A percentile compares a stretch with the other conserved stretches of the same genome.
Conservation (phyloP, 2,888 invertebrate species). For the Drosophila nr. fundita region DNA sequence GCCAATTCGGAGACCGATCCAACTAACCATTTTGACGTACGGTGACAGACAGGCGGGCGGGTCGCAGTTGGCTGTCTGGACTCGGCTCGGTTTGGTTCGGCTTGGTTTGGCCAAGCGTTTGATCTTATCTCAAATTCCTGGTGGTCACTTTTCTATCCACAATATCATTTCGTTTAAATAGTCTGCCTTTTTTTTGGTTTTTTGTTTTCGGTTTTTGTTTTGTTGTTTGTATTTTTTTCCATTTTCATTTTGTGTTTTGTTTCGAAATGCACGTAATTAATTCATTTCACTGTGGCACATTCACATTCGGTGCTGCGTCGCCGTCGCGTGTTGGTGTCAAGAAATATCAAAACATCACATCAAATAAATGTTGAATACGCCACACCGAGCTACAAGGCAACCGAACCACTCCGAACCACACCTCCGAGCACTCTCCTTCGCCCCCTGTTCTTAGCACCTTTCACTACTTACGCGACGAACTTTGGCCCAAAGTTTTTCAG, state of each 20-base stretch:
- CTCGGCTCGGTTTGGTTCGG: slow-evolving; percentile 34
- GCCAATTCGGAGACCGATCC: slow-evolving; percentile 37
- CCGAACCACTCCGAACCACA: slow-evolving; percentile 14
- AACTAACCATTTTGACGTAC: slow-evolving; percentile 65
- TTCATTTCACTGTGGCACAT: slow-evolving; percentile 77
- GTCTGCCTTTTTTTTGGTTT: slow-evolving; percentile 53
- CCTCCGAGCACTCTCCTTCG: slow-evolving; percentile 11
- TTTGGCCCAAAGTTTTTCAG: slow-evolving; percentile 52
- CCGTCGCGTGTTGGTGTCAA: slow-evolving; percentile 84
- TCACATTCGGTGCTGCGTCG: slow-evolving; percentile 63
- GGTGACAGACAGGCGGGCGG: slow-evolving; percentile 78
- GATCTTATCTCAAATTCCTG: slow-evolving; percentile 82
- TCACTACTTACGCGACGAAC: slow-evolving; percentile 40
- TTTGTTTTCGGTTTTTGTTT: slow-evolving; percentile 39
- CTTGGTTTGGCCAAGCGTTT: slow-evolving; percentile 65
- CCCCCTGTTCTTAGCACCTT: slow-evolving; percentile 62
- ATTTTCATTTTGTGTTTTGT: slow-evolving; percentile 54
- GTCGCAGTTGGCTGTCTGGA: slow-evolving; percentile 33
- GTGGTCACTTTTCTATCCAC: slow-evolving; percentile 82
- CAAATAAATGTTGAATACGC: slow-evolving; percentile 84
- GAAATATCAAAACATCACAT: slow-evolving; percentile 85
- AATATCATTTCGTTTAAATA: slow-evolving; percentile 82
- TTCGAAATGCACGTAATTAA: slow-evolving; percentile 83
- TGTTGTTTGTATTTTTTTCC: slow-evolving; percentile 39
- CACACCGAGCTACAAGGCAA: slow-evolving; percentile 45